Evolutionary conservation across 2,888 invertebrate species (phyloP), one percentile per base, ranked within the genome.

Genomic region (Sturmia bella): DNA sequence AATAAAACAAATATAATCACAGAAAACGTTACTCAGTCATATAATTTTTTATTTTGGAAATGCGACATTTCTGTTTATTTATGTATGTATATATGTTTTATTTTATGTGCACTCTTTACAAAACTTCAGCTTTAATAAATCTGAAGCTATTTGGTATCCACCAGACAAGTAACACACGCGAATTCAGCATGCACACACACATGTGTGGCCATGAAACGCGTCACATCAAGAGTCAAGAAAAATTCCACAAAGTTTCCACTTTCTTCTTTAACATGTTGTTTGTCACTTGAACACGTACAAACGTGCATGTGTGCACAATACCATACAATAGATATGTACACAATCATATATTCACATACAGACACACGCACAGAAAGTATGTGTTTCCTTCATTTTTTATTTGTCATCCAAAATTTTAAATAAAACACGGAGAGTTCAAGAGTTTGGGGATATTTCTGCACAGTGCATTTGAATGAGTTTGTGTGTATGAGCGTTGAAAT

Each of bases 171-270:
- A 68, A 13, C 13, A 76, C 45, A 59, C 57, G 59, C 57, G 59
- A 75, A 68, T 48, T 64, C 64, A 32, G 56, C 64, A 72, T 50
- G 48, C 32, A 50, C 70, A 48, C 70, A 48, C 56, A 72, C 64
- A 76, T 66, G 64, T 57, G 75, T 66, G 39, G 75, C 27, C 73
- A 50, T 77, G 64, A 64, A 68, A 56, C 56, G 73, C 81, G 63
- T 77, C 81, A 81, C 69, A 81, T 81, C 73, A 77, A 81, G 69
- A 77, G 81, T 77, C 76, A 81, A 69, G 80, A 80, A 68, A 73
- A 73, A 73, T 73, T 68, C 45, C 72, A 75, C 72, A 68, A 76
- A 77, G 68, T 64, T 81, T 69, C 66, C 61, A 68, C 63, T 56
- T 81, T 73, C 77, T 73, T 73, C 56, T 81, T 69, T 56, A 68